Conservation (phyloP, 1,140 invertebrate species). For the Lepidurus couesii region DNA sequence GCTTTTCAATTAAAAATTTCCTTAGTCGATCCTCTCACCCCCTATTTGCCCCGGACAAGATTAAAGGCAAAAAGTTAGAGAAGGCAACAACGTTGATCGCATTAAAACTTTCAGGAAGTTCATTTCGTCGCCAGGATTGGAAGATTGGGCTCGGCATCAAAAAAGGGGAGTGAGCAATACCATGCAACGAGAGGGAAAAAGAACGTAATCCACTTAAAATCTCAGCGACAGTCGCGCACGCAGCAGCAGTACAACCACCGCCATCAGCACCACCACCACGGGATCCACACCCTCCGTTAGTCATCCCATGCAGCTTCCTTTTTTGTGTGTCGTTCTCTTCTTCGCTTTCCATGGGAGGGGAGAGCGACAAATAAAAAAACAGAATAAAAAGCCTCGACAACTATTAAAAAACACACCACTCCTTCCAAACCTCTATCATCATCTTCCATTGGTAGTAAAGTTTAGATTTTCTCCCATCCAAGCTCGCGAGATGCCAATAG, state of each 20-base stretch:
- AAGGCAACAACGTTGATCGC: conserved; percentile 2
- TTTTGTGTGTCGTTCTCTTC: not conserved
- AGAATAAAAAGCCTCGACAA: not conserved
- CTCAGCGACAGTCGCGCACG: conserved; percentile 20
- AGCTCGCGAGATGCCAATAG: not conserved
- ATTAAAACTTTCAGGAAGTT: conserved; percentile 20
- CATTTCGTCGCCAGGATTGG: conserved; percentile 17
- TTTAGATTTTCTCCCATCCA: not conserved
- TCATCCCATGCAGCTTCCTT: not conserved
- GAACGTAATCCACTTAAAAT: conserved; percentile 13
- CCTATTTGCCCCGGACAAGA: not conserved
- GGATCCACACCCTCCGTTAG: not conserved
- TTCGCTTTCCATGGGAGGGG: not conserved
- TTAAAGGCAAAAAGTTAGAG: conserved; percentile 4
- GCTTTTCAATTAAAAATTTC: conserved; percentile 15
- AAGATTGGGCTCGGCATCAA: conserved; percentile 16
- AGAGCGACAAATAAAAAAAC: not conserved
- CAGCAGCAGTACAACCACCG: not conserved
- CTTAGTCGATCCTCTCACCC: not conserved
- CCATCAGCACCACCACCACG: not conserved
- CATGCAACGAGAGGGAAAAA: not conserved
- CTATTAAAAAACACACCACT: not conserved
- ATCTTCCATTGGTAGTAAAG: conserved; percentile 3
- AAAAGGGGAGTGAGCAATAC: not conserved
- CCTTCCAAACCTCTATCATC: not conserved